Evolutionary conservation across 2,888 invertebrate genomes (phyloP), one percentile per base, ranked within the genome.

Genomic region (Hipparchia semele): DNA sequence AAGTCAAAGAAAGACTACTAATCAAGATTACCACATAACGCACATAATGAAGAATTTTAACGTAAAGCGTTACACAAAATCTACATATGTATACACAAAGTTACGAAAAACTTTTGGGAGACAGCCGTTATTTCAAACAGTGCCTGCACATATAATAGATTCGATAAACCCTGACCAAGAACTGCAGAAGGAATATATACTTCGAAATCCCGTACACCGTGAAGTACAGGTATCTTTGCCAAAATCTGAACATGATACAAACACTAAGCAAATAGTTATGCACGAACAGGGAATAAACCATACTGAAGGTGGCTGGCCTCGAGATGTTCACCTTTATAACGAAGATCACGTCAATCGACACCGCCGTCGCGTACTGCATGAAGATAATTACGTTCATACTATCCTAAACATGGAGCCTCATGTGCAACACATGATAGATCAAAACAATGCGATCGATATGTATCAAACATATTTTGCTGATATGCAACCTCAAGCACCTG

Each of bases 231-330:
- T 91, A 62, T 88, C 90, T 56, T 85, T 89, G 76, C 84, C 87
- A 53, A 91, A 90, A 81, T 90, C 94, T 53, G 86, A 87, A 78
- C 92, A 95, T 77, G 92, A 94, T 80, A 92, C 95, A 46, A 96
- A 96, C 83, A 97, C 97, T 71, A 84, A 86, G 73, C 94, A 94
- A 78, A 92, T 95, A 75, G 94, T 94, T 79, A 95, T 94, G 80
- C 92, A 90, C 72, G 90, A 92, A n/a, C 93, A 94, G 75, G 96
- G 96, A 9, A 94, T 97, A 84, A 95, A 95, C 79, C 98, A 98
- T 85, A 92, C 91, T 12, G 98, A 98, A 87, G 98, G 98, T 74
- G 98, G 97, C 23, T 98, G 98, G 98, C 97, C 98, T 1, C 96
- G 96, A 81, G 98, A 98, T 78, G 91, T 96, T 9, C 95, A 95